Percentiles rank a stretch among this genome's conserved stretches.
phyloP scores from a whole-genome alignment of 2,797 vertebrate genomes.

The Apodemus agrarius region DNA sequence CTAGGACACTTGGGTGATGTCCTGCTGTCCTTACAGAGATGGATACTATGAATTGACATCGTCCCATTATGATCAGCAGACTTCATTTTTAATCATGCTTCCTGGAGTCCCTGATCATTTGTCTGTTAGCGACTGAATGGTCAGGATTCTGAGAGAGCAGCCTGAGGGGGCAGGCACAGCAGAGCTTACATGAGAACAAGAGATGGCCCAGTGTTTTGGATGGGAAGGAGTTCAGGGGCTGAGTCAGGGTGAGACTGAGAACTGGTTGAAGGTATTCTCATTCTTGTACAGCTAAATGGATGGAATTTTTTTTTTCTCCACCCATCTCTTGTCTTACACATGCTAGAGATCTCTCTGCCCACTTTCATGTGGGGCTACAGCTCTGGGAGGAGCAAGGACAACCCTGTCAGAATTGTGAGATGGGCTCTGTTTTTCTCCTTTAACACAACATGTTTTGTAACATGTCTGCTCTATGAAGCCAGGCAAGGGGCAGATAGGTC shows the following conservation, averaged over 20 bases:
- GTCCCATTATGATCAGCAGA: neutral
- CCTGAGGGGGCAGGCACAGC: neutral
- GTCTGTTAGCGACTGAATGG: too few relatives aligned
- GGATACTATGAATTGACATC: neutral
- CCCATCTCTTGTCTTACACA: fast-evolving
- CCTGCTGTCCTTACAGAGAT: neutral
- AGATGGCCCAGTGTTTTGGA: neutral
- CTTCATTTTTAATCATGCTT: neutral
- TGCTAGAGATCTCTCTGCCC: neutral
- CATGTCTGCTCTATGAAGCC: neutral
- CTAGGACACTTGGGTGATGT: neutral
- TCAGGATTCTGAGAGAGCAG: neutral
- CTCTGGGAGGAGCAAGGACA: neutral
- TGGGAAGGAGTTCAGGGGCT: neutral
- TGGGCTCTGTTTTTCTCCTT: neutral
- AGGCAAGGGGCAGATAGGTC: neutral
- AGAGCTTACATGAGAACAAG: neutral
- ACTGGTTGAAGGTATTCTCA: neutral
- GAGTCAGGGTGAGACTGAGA: neutral
- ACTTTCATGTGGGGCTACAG: neutral
- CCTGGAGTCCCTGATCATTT: too few relatives aligned
- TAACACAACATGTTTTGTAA: neutral
- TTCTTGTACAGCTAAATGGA: neutral
- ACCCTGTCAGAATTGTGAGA: neutral
- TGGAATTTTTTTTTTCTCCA: too few relatives aligned